These are phyloP conservation scores for Bombus fervidus DNA, from an alignment of 1,140 invertebrate genomes.

Conservation along the genomic window DNA sequence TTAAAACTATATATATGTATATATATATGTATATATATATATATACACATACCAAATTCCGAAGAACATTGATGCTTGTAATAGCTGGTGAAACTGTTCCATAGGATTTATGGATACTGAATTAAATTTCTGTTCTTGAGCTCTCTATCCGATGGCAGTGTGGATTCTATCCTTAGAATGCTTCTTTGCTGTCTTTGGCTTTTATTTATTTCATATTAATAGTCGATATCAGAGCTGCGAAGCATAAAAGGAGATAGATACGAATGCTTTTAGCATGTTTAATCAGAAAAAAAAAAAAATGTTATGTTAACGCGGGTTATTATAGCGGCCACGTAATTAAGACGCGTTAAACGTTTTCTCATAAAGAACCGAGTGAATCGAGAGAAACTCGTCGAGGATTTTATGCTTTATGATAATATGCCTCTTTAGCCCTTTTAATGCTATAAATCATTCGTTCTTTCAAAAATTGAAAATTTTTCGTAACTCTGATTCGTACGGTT, in stretches of 20 bases:
- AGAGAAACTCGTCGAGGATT: too few relatives aligned
- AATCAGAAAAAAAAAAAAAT: too few relatives aligned
- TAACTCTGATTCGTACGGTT: background rate
- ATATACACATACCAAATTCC: background rate
- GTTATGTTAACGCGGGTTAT: too few relatives aligned
- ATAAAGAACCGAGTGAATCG: too few relatives aligned
- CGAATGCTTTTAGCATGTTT: too few relatives aligned
- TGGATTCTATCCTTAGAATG: background rate
- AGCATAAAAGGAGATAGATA: background rate
- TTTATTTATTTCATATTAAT: too few relatives aligned
- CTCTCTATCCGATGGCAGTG: background rate
- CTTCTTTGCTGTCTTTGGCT: background rate
- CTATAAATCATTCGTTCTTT: background rate
- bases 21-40: too few relatives aligned
- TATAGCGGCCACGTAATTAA: too few relatives aligned
- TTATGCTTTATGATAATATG: too few relatives aligned
- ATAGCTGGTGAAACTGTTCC: background rate
- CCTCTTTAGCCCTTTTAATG: too few relatives aligned
- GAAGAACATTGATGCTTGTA: background rate
- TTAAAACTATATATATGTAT: too few relatives aligned
- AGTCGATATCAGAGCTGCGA: background rate
- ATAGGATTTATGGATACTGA: background rate
- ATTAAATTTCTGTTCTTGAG: background rate
- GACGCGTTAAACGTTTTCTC: too few relatives aligned
- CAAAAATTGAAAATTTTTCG: background rate